These are phyloP conservation scores for Elysia crispata DNA, from an alignment of 2,888 invertebrate species.

Conservation along the genomic window DNA sequence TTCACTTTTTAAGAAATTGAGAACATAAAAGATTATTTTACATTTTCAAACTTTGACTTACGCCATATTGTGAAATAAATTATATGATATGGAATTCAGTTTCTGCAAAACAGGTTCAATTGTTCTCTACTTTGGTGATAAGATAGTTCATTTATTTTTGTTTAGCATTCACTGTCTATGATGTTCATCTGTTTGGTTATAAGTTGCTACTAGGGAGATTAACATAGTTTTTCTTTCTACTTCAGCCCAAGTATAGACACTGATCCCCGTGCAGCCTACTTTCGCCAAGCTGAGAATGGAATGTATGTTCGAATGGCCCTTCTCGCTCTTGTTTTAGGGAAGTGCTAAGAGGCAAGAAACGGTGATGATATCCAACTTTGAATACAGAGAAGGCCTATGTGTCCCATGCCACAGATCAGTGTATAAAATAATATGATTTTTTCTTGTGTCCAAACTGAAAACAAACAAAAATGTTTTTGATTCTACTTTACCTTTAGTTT, in stretches of 20 bases:
- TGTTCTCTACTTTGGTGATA: background rate
- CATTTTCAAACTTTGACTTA: too few species aligned
- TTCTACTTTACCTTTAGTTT: background rate
- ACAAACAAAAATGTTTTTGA: too few species aligned
- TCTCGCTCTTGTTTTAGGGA: conserved; percentile 81
- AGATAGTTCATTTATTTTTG: background rate
- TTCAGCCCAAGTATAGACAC: conserved; percentile 92
- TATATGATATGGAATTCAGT: too few species aligned
- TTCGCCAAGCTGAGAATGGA: conserved; percentile 98
- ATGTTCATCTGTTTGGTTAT: background rate
- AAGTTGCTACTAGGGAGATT: background rate
- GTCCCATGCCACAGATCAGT: too few species aligned
- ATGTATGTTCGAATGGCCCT: conserved; percentile 99
- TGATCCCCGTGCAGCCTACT: conserved; percentile 98
- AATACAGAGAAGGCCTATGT: too few species aligned
- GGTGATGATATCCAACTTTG: too few species aligned
- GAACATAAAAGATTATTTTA: too few species aligned
- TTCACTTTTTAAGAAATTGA: too few species aligned
- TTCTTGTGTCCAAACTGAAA: too few species aligned
- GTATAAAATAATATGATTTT: too few species aligned
- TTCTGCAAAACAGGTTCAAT: background rate
- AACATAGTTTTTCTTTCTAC: conserved; percentile 42
- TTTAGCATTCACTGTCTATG: background rate
- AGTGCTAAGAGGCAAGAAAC: conserved; percentile 46
- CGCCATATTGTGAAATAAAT: too few species aligned